These are phyloP conservation scores for Brachionus rubens DNA, from an alignment of 1,140 invertebrate species.

Conservation along the genomic window DNA sequence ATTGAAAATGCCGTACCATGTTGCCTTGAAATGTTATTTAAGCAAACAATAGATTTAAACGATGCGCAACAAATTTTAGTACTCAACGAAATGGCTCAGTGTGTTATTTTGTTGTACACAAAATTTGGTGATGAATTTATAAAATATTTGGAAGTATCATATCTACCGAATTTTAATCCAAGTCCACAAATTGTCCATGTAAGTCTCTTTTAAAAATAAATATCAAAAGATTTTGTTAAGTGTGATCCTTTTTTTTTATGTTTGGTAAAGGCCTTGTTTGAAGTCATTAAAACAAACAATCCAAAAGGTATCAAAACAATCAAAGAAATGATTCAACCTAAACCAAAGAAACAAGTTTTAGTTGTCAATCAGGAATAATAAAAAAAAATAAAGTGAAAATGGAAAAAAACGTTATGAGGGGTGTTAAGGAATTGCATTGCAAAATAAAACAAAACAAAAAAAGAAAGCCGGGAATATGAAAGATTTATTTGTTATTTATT, in stretches of 20 bases:
- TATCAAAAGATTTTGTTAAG: background rate
- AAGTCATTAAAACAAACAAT: constrained; percentile 33
- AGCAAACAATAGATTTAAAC: constrained; percentile 13
- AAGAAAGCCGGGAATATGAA: too few relatives aligned
- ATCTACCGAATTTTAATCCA: constrained; percentile 61
- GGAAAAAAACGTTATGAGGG: too few relatives aligned
- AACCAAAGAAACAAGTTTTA: background rate
- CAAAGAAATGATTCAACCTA: constrained; percentile 22
- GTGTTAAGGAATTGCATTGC: too few relatives aligned
- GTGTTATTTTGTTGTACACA: constrained; percentile 42
- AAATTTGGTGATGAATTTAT: constrained; percentile 61
- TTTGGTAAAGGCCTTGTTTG: constrained; percentile 23
- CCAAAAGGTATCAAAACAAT: constrained; percentile 32
- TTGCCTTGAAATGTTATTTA: constrained; percentile 26
- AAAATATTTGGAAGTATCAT: constrained; percentile 59
- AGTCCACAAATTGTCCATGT: constrained; percentile 55
- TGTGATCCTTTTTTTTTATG: background rate
- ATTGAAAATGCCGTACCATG: constrained; percentile 38
- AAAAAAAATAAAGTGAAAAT: too few relatives aligned
- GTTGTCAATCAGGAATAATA: background rate
- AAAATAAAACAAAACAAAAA: too few relatives aligned
- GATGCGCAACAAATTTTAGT: constrained; percentile 44
- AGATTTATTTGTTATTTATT: too few relatives aligned
- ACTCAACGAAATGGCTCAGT: background rate
- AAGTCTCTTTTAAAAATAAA: background rate